Evolutionary conservation across 2,113 vertebrate species (phyloP), one percentile per base, ranked within the genome.

Genomic region (Cervus canadensis): DNA sequence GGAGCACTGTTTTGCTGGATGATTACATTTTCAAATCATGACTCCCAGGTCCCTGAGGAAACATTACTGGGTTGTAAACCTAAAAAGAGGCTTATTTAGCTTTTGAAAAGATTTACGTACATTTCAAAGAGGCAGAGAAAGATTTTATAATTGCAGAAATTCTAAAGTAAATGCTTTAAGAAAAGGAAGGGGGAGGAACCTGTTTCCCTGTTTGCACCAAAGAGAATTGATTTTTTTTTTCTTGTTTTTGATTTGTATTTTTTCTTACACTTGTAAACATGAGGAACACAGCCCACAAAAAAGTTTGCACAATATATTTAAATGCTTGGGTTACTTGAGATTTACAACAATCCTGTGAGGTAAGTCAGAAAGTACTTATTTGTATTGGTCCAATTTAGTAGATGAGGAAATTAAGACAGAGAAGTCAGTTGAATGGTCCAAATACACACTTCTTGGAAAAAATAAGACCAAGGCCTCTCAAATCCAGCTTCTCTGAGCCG

Each of bases 101-200:
- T 91, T 96, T 96, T 95, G 57, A 85, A 93, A 93, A 88, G 7
- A 79, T 91, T 33, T 93, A 90, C 36, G 14, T 85, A 62, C 5
- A 36, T 88, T 93, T 91, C 45, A 81, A 88, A 93, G 10, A 64
- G 11, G n/a, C 26, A 64, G 33, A 62, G 19, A 91, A 82, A 89
- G 25, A 52, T 64, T 21, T 64, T 78, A 78, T 23, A 92, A 87
- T 59, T 19, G 48, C 15, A 74, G 81, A 59, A 76, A 81, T 83
- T 86, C 43, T 57, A 26, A 71, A 96, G 19, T 67, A 95, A 96
- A 76, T 87, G 2, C 33, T 93, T 40, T 89, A 91, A 95, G 60
- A 60, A 94, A 83, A 60, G 11, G 23, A 89, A 87, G 33, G 60
- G 11, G 15, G 6, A 40, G 2, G 87, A 94, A 8, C 15, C 50